These are phyloP conservation scores for Magallana angulata DNA, from an alignment of 1,140 invertebrate species.

Conservation along the genomic window DNA sequence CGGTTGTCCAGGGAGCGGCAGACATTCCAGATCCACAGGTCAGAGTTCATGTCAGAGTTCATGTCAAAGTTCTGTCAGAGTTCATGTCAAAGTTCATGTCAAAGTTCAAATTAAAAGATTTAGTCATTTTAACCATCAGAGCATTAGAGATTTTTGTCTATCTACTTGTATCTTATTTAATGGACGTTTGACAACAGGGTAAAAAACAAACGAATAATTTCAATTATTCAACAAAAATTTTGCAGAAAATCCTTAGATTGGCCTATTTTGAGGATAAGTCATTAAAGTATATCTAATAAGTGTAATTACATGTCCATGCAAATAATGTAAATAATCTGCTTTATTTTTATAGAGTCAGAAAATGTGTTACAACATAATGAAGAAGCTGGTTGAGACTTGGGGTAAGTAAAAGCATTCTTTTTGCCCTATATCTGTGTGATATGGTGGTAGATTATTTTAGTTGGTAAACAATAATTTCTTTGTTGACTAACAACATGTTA, in stretches of 20 bases:
- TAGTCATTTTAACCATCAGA: too few relatives aligned
- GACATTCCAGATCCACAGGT: slow-evolving; percentile 82
- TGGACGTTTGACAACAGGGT: too few relatives aligned
- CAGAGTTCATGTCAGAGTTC: slow-evolving; percentile 46
- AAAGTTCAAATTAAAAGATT: background rate
- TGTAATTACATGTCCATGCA: background rate
- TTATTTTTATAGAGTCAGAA: slow-evolving; percentile 82
- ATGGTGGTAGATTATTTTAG: too few relatives aligned
- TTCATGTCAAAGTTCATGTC: background rate
- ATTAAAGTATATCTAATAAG: background rate
- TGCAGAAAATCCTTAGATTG: too few relatives aligned
- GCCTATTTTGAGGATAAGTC: background rate
- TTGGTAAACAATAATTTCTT: too few relatives aligned
- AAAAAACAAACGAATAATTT: too few relatives aligned
- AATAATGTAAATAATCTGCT: slow-evolving; percentile 57
- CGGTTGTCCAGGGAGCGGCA: slow-evolving; percentile 82
- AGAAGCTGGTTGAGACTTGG: slow-evolving; percentile 81
- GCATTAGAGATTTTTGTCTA: too few relatives aligned
- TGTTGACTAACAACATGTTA: too few relatives aligned
- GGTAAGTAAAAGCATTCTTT: slow-evolving; percentile 72
- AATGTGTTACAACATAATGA: slow-evolving; percentile 82
- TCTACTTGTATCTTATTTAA: too few relatives aligned
- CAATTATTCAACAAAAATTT: too few relatives aligned
- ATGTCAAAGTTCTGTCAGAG: slow-evolving; percentile 68
- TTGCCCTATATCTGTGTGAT: too few relatives aligned